Evolutionary conservation across 2,888 invertebrate species (phyloP).

Genomic region (Agriotes lineatus): DNA sequence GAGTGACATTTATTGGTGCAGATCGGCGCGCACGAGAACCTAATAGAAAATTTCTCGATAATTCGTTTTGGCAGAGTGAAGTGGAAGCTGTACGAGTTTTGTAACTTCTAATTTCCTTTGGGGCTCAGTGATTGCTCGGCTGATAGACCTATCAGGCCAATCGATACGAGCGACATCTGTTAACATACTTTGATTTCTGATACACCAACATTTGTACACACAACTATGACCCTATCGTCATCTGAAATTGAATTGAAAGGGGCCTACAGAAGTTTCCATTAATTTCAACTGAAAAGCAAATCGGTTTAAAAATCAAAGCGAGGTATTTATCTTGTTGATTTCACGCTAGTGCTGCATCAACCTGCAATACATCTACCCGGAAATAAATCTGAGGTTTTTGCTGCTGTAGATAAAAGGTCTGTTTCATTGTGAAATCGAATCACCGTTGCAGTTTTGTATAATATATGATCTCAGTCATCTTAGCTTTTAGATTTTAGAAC

Average conservation of each 20-base stretch:
- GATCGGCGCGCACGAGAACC: slow-evolving; percentile 33
- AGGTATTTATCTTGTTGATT: too few species aligned
- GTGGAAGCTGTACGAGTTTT: slow-evolving; percentile 46
- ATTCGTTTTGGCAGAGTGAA: slow-evolving; percentile 44
- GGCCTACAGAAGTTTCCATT: not conserved
- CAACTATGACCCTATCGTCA: slow-evolving; percentile 2
- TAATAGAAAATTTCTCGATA: slow-evolving; percentile 46
- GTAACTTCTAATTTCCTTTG: slow-evolving; percentile 49
- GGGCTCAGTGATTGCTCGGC: slow-evolving; percentile 46
- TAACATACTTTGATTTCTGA: slow-evolving; percentile 45
- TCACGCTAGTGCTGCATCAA: not conserved
- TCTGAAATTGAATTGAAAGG: not conserved
- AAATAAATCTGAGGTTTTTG: too few species aligned
- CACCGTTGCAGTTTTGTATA: too few species aligned
- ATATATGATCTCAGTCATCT: too few species aligned
- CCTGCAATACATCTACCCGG: not conserved
- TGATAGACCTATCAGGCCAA: slow-evolving; percentile 46
- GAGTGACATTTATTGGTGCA: slow-evolving; percentile 44
- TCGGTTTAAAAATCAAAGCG: not conserved
- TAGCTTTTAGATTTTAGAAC: too few species aligned
- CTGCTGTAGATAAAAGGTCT: too few species aligned
- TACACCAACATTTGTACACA: slow-evolving; percentile 28
- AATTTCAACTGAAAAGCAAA: too few species aligned
- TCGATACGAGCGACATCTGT: slow-evolving; percentile 48
- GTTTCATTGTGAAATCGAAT: too few species aligned